Evolutionary conservation across 2,888 invertebrate species (phyloP), one percentile per base, ranked within the genome.

Genomic region (Melanargia galathea): DNA sequence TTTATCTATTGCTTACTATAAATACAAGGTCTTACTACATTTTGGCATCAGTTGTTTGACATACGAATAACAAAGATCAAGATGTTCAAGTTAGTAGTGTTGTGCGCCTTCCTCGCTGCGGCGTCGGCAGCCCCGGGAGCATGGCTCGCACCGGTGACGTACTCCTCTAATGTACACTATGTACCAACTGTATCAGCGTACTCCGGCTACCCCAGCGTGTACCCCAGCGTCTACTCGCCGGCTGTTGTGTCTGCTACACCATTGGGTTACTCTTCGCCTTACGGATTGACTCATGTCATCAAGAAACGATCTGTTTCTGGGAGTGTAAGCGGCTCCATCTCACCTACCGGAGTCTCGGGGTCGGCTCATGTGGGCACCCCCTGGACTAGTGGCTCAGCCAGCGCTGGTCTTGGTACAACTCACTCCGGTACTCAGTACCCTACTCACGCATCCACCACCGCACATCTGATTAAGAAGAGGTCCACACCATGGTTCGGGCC

Each of bases 51-150:
- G 71, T 72, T 67, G 71, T 63, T 63, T 56, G 62, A 56, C 58
- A 65, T 62, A 52, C 64, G 60, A 56, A 55, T 54, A 69, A 46
- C 48, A 65, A 16, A 24, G 38, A n/a, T n/a, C 60, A 79, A 74
- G 66, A 84, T 84, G 83, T 83, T 81, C 76, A 83, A 82, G 74
- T 71, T 82, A 78, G 81, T 87, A 80, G 83, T 85, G 70, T 84
- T 92, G 85, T 91, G 85, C 76, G 90, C 88, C 76, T 81, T 92
- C 70, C 76, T 92, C 70, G 87, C 92, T 74, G 77, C 90, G 66
- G 88, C 82, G 69, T 81, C 80, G 65, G 92, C 92, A 71, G 75
- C 75, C 43, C 81, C 80, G 71, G 67, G 78, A 66, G 18, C 56
- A 8, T 20, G 75, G 4, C 1, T 62, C 20, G 24, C 64, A 6